phyloP scores from a whole-genome alignment of 2,797 vertebrate species.

The Tolypeutes matacus region DNA sequence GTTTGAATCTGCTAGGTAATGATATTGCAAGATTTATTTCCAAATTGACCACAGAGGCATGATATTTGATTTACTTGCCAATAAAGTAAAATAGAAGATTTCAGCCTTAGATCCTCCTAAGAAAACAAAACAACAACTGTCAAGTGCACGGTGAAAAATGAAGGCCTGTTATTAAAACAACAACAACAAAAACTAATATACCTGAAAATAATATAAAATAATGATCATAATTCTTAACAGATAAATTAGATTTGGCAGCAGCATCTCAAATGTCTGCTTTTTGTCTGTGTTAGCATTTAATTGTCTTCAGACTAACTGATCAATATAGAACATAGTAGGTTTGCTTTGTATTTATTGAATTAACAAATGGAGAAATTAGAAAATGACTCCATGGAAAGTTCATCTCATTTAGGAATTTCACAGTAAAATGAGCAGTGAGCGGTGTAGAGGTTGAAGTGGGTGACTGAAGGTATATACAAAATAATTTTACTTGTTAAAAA shows the following conservation, averaged over 20 bases:
- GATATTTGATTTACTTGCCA: slow-evolving; percentile 37
- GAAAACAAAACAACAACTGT: slow-evolving; percentile 14
- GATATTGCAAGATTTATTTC: neutral
- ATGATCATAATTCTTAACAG: neutral
- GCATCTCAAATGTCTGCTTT: neutral
- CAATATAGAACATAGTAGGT: neutral
- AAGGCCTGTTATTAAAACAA: neutral
- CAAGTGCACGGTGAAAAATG: slow-evolving; percentile 14
- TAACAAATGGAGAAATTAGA: neutral
- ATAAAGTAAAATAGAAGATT: neutral
- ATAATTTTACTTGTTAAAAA: neutral
- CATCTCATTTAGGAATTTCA: neutral
- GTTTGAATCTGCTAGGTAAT: neutral
- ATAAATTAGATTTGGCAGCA: neutral
- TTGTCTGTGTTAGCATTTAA: neutral
- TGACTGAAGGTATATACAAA: neutral
- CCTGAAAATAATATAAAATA: neutral
- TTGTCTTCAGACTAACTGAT: neutral
- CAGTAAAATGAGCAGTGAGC: neutral
- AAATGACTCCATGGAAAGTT: neutral
- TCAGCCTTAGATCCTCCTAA: neutral
- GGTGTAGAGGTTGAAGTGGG: neutral
- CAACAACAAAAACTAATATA: neutral
- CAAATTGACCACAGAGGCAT: neutral
- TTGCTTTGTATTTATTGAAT: neutral